phyloP scores from a whole-genome alignment of 2,888 invertebrate genomes.

The Acanthopleura granulata region DNA sequence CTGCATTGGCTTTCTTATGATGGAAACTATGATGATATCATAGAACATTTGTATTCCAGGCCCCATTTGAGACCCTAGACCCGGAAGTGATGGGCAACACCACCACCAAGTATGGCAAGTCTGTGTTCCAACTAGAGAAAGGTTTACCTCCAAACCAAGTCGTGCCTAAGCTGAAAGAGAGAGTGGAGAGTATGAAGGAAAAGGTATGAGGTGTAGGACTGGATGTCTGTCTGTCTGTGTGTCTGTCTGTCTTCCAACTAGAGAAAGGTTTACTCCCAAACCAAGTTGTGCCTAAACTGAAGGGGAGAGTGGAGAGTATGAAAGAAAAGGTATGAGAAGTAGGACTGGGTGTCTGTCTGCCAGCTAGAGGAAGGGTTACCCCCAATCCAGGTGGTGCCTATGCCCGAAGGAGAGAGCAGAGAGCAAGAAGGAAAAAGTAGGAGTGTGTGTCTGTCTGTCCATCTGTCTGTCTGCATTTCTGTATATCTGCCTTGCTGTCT shows the following conservation, averaged over 20 bases:
- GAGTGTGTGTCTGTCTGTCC: too few relatives aligned
- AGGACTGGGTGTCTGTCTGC: too few relatives aligned
- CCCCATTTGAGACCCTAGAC: conserved; percentile 73
- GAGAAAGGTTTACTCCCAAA: conserved; percentile 88
- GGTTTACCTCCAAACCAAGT: conserved; percentile 86
- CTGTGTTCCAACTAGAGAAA: conserved; percentile 84
- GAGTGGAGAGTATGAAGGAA: conserved; percentile 83
- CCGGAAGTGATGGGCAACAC: conserved; percentile 80
- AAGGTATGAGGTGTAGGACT: conserved; percentile 75
- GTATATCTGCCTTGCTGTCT: too few relatives aligned
- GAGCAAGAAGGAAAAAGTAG: too few relatives aligned
- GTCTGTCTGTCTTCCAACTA: conserved; percentile 81
- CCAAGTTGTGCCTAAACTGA: conserved; percentile 82
- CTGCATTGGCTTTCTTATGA: too few relatives aligned
- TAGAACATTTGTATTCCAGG: conserved; percentile 34
- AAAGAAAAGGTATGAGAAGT: conserved; percentile 78
- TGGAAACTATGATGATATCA: too few relatives aligned
- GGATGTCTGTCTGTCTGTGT: too few relatives aligned
- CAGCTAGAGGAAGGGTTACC: too few relatives aligned
- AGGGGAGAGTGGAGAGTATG: conserved; percentile 82
- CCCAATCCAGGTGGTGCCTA: too few relatives aligned
- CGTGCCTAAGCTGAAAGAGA: conserved; percentile 81
- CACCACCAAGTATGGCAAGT: conserved; percentile 79
- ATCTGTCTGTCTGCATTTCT: too few relatives aligned
- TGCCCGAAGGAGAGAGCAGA: too few relatives aligned